Evolutionary conservation across 2,113 vertebrate genomes (phyloP).

Genomic region (Smithornis capensis): DNA sequence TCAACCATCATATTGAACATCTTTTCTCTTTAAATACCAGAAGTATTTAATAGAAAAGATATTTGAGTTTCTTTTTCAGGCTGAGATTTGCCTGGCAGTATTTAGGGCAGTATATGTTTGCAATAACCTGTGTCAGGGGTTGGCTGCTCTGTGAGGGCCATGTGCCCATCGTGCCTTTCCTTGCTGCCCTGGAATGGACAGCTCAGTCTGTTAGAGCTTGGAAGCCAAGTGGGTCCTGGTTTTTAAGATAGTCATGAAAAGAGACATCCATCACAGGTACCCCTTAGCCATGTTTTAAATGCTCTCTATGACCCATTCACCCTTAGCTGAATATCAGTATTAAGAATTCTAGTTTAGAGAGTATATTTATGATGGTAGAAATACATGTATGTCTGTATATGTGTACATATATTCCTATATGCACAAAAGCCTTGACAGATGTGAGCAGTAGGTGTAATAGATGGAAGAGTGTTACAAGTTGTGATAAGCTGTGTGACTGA

Average conservation of each 20-base stretch:
- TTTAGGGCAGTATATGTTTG: neutral
- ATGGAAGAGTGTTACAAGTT: neutral
- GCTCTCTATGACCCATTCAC: neutral
- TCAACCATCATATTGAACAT: neutral
- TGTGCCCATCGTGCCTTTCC: neutral
- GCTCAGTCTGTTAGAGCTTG: neutral
- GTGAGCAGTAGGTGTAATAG: neutral
- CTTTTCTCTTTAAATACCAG: neutral
- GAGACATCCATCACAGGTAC: neutral
- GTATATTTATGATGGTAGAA: neutral
- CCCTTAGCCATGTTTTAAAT: neutral
- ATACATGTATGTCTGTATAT: neutral
- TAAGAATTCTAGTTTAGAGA: neutral
- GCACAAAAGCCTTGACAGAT: neutral
- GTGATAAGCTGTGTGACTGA: neutral
- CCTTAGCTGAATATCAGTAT: neutral
- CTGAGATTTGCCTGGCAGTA: neutral
- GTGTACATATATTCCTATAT: neutral
- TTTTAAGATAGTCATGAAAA: neutral
- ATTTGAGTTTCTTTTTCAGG: neutral
- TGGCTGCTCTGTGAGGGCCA: neutral
- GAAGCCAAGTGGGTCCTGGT: neutral
- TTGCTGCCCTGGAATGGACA: neutral
- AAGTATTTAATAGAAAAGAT: neutral
- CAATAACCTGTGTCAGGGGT: neutral